Conservation (phyloP, 2,888 invertebrate species). For the Ephialtes manifestator region DNA sequence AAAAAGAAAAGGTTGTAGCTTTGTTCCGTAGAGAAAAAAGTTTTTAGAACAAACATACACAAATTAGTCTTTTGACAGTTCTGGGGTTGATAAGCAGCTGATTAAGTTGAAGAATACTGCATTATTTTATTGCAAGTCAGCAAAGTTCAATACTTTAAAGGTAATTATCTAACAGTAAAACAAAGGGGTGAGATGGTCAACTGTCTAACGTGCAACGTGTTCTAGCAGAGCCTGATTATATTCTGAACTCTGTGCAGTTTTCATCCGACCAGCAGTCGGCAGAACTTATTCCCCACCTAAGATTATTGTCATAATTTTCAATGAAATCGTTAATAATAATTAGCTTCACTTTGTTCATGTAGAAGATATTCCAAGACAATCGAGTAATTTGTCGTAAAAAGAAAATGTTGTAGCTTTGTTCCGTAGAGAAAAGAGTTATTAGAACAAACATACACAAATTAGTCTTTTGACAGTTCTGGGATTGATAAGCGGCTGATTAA, state of each 20-base stretch:
- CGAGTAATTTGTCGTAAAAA: no score
- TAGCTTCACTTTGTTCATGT: no score
- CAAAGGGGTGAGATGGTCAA: neutral
- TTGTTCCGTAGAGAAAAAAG: neutral
- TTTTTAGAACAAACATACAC: neutral
- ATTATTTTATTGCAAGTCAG: neutral
- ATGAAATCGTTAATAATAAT: no score
- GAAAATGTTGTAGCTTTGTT: no score
- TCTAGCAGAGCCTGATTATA: constrained; percentile 31
- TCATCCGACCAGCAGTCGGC: constrained; percentile 23
- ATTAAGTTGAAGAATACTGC: no score
- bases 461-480: no score
- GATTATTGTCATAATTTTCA: no score
- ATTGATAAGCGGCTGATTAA: no score
- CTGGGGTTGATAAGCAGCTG: neutral
- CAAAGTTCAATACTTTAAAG: neutral
- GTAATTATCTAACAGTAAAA: neutral
- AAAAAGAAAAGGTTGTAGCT: neutral
- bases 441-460: no score
- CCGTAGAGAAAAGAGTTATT: no score
- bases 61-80: neutral
- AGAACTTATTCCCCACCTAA: constrained; percentile 27
- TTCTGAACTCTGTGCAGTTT: constrained; percentile 38
- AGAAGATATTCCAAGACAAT: no score
- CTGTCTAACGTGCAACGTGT: constrained; percentile 25